A percentile compares a stretch with the other conserved stretches of the same genome.
These are phyloP conservation scores for Diabrotica balteata DNA, from an alignment of 2,888 invertebrate genomes.

Conservation along the genomic window DNA sequence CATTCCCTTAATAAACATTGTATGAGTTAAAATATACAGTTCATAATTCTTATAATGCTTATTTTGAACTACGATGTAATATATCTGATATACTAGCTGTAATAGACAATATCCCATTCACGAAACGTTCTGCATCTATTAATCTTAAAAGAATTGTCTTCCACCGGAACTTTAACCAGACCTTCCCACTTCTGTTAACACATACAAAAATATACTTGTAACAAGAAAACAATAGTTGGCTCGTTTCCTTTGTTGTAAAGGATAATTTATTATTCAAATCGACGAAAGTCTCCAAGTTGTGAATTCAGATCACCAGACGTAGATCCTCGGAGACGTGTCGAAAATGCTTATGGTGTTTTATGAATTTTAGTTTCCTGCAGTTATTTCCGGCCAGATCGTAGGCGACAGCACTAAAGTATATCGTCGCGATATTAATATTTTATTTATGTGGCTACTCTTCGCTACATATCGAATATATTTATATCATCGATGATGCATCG, in stretches of 20 bases:
- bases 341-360: constrained; percentile 39
- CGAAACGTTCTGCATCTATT: neutral
- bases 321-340: constrained; percentile 40
- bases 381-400: constrained; percentile 34
- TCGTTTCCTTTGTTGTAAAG: constrained; percentile 17
- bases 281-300: constrained; percentile 30
- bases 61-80: no score
- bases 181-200: constrained; percentile 7
- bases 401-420: constrained; percentile 38
- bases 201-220: constrained; percentile 11
- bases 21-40: no score
- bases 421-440: constrained; percentile 31
- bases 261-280: constrained; percentile 25
- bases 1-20: no score
- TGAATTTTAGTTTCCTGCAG: constrained; percentile 43
- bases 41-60: no score
- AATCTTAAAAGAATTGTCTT: neutral
- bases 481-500: constrained; percentile 1
- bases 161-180: constrained; percentile 3
- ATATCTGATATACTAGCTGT: no score
- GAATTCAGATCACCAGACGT: constrained; percentile 38
- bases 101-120: neutral
- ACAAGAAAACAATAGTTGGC: constrained; percentile 20
- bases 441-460: constrained; percentile 24
- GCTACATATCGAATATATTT: constrained; percentile 13